Percentiles rank a stretch among this genome's conserved stretches.
Conservation (phyloP, 2,888 invertebrate species). For the Trichopoda pennipes region DNA sequence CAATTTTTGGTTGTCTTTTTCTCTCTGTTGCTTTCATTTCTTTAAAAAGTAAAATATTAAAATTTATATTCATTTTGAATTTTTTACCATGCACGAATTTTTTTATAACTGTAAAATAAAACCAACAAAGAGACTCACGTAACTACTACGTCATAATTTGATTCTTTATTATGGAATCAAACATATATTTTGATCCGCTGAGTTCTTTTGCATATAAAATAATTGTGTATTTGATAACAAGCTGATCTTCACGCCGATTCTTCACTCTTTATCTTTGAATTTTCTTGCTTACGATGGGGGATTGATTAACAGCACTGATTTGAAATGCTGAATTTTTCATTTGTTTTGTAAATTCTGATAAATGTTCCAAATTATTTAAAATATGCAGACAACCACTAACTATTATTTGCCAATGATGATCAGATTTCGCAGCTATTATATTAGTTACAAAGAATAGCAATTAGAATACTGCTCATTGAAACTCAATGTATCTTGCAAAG, state of each 20-base stretch:
- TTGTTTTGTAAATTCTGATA: too few relatives aligned
- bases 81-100: constrained; percentile 64
- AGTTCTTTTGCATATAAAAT: background rate
- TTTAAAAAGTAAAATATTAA: constrained; percentile 28
- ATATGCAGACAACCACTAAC: too few relatives aligned
- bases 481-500: too few relatives aligned
- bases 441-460: too few relatives aligned
- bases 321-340: too few relatives aligned
- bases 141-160: constrained; percentile 58
- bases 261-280: background rate
- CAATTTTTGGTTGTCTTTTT: constrained; percentile 19
- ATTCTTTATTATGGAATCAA: constrained; percentile 53
- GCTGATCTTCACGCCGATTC: constrained; percentile 14
- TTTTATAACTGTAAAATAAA: constrained; percentile 26
- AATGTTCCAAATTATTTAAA: too few relatives aligned
- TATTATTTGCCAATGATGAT: too few relatives aligned
- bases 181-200: constrained; percentile 13
- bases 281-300: background rate
- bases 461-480: too few relatives aligned
- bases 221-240: constrained; percentile 15
- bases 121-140: constrained; percentile 35
- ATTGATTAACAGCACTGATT: background rate
- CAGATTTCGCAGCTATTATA: too few relatives aligned
- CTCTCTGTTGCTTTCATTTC: constrained; percentile 55
- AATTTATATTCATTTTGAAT: constrained; percentile 55